These are phyloP conservation scores for Chiroxiphia lanceolata DNA, from an alignment of 2,797 vertebrate genomes.

Conservation along the genomic window DNA sequence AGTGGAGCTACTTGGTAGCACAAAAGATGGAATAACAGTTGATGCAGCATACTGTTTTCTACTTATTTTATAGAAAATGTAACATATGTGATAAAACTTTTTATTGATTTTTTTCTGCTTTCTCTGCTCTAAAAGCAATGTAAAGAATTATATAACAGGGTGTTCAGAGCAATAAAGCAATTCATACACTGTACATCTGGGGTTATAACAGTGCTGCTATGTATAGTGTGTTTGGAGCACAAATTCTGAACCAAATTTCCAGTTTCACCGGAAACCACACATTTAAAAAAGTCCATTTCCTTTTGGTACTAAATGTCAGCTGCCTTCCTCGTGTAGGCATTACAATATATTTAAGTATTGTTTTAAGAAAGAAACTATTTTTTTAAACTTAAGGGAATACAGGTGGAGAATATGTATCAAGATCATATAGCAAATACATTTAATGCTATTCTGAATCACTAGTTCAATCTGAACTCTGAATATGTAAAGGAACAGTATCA, in stretches of 20 bases:
- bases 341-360: background rate
- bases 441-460: background rate
- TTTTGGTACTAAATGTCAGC: background rate
- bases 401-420: background rate
- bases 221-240: background rate
- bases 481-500: background rate
- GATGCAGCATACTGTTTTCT: background rate
- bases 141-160: background rate
- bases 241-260: background rate
- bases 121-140: background rate
- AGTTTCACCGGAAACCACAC: background rate
- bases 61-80: background rate
- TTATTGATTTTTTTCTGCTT: background rate
- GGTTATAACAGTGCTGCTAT: background rate
- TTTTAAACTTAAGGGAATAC: constrained; percentile 19
- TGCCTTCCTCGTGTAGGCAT: background rate
- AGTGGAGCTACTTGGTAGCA: background rate
- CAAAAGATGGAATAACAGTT: background rate
- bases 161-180: background rate
- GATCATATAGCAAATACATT: background rate
- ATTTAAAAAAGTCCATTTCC: background rate
- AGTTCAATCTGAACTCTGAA: background rate
- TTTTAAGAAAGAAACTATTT: background rate
- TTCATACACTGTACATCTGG: background rate
- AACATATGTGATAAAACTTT: background rate